phyloP scores from a whole-genome alignment of 92 coral and sea anemone species.

The Isaurus tuberculatus region DNA sequence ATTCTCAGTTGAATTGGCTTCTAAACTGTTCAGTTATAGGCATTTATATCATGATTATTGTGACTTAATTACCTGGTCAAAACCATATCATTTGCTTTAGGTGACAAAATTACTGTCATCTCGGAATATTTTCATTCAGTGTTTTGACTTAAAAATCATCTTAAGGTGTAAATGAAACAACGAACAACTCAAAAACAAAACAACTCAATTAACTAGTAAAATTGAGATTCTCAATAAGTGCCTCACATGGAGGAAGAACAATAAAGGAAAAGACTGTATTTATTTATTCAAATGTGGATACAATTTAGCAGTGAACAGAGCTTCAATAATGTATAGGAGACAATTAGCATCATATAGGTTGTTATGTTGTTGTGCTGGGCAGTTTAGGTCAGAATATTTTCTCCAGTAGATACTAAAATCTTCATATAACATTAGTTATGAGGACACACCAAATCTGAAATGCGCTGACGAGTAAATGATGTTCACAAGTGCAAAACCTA shows the following conservation, averaged over 20 bases:
- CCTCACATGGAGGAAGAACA: neutral
- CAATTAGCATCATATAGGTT: neutral
- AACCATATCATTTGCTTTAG: too few relatives aligned
- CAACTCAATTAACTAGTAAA: too few relatives aligned
- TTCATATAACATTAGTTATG: neutral
- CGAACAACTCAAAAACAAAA: too few relatives aligned
- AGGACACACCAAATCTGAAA: neutral
- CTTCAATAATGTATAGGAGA: neutral
- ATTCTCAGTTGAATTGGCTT: neutral
- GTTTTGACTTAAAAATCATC: too few relatives aligned
- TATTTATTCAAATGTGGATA: neutral
- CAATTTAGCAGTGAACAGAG: neutral
- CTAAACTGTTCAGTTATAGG: neutral
- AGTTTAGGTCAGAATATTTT: neutral
- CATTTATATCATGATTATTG: too few relatives aligned
- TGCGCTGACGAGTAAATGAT: neutral
- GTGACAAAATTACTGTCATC: too few relatives aligned
- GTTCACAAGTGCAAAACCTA: slow-evolving; percentile 44
- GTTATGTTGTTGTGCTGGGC: neutral
- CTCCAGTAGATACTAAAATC: neutral
- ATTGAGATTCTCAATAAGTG: neutral
- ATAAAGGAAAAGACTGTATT: neutral
- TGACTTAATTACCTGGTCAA: too few relatives aligned
- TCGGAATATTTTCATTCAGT: too few relatives aligned
- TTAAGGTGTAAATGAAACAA: too few relatives aligned